These are phyloP conservation scores for Urocyon cinereoargenteus DNA, from an alignment of 2,797 vertebrate genomes.

Conservation along the genomic window DNA sequence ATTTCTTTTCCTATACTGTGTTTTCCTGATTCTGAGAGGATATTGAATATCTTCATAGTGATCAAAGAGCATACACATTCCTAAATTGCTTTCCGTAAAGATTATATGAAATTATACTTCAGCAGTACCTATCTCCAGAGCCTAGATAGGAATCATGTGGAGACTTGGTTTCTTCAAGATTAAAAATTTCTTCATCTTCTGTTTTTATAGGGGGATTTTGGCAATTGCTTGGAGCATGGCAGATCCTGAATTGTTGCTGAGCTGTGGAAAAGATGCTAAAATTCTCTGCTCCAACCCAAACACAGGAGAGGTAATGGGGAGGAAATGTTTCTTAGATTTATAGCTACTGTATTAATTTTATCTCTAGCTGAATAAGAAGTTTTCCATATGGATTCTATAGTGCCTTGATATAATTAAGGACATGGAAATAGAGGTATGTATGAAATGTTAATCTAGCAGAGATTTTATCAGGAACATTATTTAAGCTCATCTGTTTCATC, in stretches of 20 bases:
- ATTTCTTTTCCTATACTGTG: background rate
- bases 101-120: background rate
- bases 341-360: background rate
- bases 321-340: background rate
- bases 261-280: conserved; percentile 97
- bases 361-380: background rate
- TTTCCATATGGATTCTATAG: conserved; percentile 12
- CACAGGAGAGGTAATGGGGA: conserved; percentile 93
- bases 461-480: conserved; percentile 37
- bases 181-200: conserved; percentile 49
- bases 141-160: background rate
- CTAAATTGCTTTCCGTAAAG: background rate
- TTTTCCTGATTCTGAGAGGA: background rate
- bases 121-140: background rate
- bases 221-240: conserved; percentile 97
- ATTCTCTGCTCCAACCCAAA: conserved; percentile 99
- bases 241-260: conserved; percentile 96
- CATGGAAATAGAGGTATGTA: background rate
- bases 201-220: conserved; percentile 92
- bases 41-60: background rate
- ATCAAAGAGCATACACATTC: background rate
- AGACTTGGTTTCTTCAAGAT: background rate
- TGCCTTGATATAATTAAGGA: background rate
- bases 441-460: conserved; percentile 1
- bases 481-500: conserved; percentile 46